These are phyloP conservation scores for Nomada fabriciana DNA, from an alignment of 2,888 invertebrate genomes.

Conservation along the genomic window DNA sequence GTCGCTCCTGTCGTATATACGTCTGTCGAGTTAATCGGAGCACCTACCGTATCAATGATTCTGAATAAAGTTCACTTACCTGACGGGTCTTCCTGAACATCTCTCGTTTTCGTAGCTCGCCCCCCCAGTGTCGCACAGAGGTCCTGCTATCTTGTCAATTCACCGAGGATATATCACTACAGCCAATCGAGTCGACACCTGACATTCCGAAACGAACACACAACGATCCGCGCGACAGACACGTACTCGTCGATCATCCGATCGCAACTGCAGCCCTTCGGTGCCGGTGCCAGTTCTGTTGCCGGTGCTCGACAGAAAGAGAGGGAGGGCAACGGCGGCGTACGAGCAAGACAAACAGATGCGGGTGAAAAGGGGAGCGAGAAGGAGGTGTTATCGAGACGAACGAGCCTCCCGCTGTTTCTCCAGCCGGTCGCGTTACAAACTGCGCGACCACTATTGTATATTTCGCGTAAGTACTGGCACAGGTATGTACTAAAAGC, in stretches of 20 bases:
- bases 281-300: constrained; percentile 59
- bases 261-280: constrained; percentile 70
- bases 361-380: constrained; percentile 37
- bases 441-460: constrained; percentile 26
- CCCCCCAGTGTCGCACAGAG: background rate
- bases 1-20: background rate
- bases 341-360: constrained; percentile 25
- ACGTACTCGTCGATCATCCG: constrained; percentile 73
- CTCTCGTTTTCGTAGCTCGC: constrained; percentile 18
- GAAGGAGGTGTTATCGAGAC: constrained; percentile 46
- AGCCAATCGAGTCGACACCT: constrained; percentile 22
- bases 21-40: background rate
- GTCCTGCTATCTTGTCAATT: constrained; percentile 6
- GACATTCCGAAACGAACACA: constrained; percentile 31
- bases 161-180: constrained; percentile 13
- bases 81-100: constrained; percentile 42
- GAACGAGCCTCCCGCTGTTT: constrained; percentile 52
- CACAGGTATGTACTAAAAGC: background rate
- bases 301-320: constrained; percentile 40
- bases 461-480: constrained; percentile 10
- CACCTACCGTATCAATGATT: background rate
- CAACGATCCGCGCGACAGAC: constrained; percentile 37
- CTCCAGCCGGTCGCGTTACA: constrained; percentile 33
- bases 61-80: constrained; percentile 39
- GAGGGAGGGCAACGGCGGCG: constrained; percentile 22